Percentiles rank a stretch among this genome's conserved stretches.
Conservation (phyloP, 2,113 vertebrate genomes). For the Bolborhynchus lineola region DNA sequence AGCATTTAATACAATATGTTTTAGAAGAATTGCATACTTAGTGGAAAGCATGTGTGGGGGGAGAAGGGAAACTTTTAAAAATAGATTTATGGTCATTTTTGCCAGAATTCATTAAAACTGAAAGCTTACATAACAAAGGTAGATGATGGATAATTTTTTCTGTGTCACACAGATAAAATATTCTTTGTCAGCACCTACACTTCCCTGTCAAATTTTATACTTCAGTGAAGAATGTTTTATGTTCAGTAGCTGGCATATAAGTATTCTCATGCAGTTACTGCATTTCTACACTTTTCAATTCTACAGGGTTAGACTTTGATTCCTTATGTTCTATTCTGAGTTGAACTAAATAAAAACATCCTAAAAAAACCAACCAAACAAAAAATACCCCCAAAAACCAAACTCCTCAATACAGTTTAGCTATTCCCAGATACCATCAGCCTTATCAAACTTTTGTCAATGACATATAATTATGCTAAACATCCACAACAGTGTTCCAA, state of each 20-base stretch:
- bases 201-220: conserved; percentile 45
- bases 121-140: neutral
- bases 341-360: neutral
- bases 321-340: neutral
- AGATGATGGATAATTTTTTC: neutral
- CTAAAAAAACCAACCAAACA: neutral
- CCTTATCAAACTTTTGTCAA: neutral
- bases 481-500: neutral
- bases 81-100: neutral
- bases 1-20: neutral
- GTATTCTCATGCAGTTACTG: neutral
- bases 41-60: neutral
- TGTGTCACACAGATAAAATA: conserved; percentile 22
- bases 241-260: conserved; percentile 34
- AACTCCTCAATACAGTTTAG: neutral
- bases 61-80: neutral
- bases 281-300: neutral
- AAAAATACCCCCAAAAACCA: neutral
- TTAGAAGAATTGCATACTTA: neutral
- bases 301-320: neutral
- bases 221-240: conserved; percentile 39
- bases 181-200: conserved; percentile 39
- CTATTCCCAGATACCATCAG: neutral
- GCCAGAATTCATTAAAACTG: neutral
- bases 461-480: accelerated